Percentiles rank a stretch among this genome's conserved stretches.
Evolutionary conservation across 1,140 invertebrate species (phyloP).

Genomic region (Drosophila santomea): DNA sequence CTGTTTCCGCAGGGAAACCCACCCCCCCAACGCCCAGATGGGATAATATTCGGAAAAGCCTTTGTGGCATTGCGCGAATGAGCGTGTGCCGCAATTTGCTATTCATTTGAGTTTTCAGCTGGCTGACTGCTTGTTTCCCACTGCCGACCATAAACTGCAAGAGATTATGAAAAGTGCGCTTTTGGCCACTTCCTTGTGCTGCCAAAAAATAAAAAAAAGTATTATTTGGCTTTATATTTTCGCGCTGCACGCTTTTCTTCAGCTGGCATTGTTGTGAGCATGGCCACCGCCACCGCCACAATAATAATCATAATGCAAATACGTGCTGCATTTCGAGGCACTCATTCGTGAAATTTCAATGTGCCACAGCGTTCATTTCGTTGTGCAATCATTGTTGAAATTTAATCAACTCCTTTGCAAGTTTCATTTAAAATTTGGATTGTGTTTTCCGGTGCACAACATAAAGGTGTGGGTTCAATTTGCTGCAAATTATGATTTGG

Average conservation of each 20-base stretch:
- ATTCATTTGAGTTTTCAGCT: constrained; percentile 78
- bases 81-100: constrained; percentile 62
- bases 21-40: too few relatives aligned
- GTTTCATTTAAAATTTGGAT: constrained; percentile 40
- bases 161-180: constrained; percentile 72
- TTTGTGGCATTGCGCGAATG: constrained; percentile 43
- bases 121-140: constrained; percentile 51
- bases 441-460: not conserved
- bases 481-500: too few relatives aligned
- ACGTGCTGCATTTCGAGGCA: constrained; percentile 40
- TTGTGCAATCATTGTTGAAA: constrained; percentile 29
- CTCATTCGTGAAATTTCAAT: constrained; percentile 43
- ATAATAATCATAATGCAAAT: constrained; percentile 50
- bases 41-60: constrained; percentile 16
- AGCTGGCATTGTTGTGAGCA: constrained; percentile 11
- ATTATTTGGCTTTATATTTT: constrained; percentile 50
- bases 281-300: constrained; percentile 25
- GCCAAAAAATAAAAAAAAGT: constrained; percentile 20
- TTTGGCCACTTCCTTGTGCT: constrained; percentile 61
- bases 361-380: constrained; percentile 32
- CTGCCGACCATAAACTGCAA: constrained; percentile 70
- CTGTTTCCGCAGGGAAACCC: constrained; percentile 61
- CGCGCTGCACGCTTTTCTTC: constrained; percentile 7
- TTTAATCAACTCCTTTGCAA: constrained; percentile 34
- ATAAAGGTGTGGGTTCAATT: constrained; percentile 3